These are phyloP conservation scores for Drosophila birchii DNA, from an alignment of 2,888 invertebrate genomes.

Conservation along the genomic window DNA sequence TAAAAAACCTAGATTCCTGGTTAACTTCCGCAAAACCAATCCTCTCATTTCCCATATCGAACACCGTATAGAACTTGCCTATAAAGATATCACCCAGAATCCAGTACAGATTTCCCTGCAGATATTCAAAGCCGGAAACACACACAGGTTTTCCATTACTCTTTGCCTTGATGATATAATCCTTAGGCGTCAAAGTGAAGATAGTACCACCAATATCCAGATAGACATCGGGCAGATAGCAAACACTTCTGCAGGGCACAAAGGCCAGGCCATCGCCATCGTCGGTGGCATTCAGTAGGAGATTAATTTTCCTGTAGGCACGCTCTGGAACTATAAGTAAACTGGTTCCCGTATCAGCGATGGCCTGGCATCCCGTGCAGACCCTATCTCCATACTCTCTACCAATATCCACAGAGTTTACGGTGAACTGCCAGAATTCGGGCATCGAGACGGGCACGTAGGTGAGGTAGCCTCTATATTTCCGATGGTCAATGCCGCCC, in stretches of 20 bases:
- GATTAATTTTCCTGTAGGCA: slow-evolving; percentile 15
- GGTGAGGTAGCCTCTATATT: slow-evolving; percentile 88
- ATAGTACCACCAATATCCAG: slow-evolving; percentile 90
- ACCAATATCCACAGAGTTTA: slow-evolving; percentile 83
- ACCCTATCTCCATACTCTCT: slow-evolving; percentile 85
- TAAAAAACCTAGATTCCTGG: not conserved
- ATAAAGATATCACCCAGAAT: slow-evolving; percentile 98
- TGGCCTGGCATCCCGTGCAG: slow-evolving; percentile 87
- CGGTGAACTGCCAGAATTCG: slow-evolving; percentile 97
- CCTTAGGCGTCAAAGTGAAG: slow-evolving; percentile 90
- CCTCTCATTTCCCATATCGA: slow-evolving; percentile 93
- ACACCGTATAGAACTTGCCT: slow-evolving; percentile 96
- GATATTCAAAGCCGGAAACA: slow-evolving; percentile 93
- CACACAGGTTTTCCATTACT: slow-evolving; percentile 88
- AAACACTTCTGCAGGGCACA: slow-evolving; percentile 91
- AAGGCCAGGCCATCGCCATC: slow-evolving; percentile 27
- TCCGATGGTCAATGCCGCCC: slow-evolving; percentile 95
- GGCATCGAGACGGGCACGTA: slow-evolving; percentile 92
- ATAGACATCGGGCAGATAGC: slow-evolving; percentile 90
- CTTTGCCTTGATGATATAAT: slow-evolving; percentile 88
- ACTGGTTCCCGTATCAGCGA: slow-evolving; percentile 97
- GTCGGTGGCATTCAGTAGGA: not conserved
- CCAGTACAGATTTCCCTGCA: slow-evolving; percentile 91
- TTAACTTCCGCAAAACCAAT: slow-evolving; percentile 91
- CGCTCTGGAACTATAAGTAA: slow-evolving; percentile 89